Percentiles rank a stretch among this genome's conserved stretches.
Conservation (phyloP, 2,113 vertebrate genomes). For the Prochilodus magdalenae region DNA sequence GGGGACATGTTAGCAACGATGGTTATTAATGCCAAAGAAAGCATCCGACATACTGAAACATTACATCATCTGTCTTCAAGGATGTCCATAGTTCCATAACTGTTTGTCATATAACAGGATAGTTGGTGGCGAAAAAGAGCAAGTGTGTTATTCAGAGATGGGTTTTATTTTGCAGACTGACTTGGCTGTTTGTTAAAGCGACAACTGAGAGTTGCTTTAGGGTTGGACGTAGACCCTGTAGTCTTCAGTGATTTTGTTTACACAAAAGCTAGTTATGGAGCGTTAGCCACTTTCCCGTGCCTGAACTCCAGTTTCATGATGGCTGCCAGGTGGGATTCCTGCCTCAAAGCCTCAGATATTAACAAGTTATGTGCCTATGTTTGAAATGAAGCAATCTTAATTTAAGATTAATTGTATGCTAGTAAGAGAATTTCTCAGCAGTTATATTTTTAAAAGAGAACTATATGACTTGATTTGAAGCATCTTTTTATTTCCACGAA, state of each 20-base stretch:
- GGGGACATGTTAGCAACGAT: slow-evolving; percentile 32
- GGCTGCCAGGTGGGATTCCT: slow-evolving; percentile 40
- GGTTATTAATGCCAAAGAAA: slow-evolving; percentile 79
- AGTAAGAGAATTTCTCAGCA: slow-evolving; percentile 64
- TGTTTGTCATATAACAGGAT: background rate
- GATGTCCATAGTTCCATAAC: background rate
- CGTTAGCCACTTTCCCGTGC: slow-evolving; percentile 16
- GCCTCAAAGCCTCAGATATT: slow-evolving; percentile 70
- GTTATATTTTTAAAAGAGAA: slow-evolving; percentile 78
- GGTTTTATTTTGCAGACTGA: background rate
- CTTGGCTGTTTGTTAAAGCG: background rate
- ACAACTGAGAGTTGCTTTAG: background rate
- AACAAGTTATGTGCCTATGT: slow-evolving; percentile 79
- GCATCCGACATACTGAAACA: background rate
- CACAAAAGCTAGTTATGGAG: slow-evolving; percentile 61
- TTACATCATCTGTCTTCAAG: background rate
- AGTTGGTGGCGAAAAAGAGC: no score
- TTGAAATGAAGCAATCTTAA: slow-evolving; percentile 80
- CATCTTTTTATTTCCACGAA: slow-evolving; percentile 60
- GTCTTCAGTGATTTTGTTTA: slow-evolving; percentile 72
- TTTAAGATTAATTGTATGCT: slow-evolving; percentile 74
- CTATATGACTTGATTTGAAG: slow-evolving; percentile 74
- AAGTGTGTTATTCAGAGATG: background rate
- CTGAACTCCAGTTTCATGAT: slow-evolving; percentile 33
- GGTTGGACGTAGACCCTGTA: slow-evolving; percentile 33